A percentile compares a stretch with the other conserved stretches of the same genome.
Conservation (phyloP, 2,113 vertebrate genomes). For the Syrrhaptes paradoxus region DNA sequence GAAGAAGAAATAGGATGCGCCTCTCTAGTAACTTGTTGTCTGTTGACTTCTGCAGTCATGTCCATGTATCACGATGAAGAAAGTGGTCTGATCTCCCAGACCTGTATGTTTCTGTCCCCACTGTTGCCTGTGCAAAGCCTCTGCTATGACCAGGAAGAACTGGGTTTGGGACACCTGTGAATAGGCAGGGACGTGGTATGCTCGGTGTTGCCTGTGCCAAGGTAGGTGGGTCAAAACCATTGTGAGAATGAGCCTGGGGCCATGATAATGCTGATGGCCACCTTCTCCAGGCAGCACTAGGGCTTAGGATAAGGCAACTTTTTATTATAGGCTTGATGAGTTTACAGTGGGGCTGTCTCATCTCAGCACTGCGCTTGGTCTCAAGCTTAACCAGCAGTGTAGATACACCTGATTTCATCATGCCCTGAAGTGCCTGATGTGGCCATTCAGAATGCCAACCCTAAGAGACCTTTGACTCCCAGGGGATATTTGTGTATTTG, state of each 20-base stretch:
- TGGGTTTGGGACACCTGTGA: not conserved
- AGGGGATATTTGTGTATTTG: not conserved
- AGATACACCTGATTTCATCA: not conserved
- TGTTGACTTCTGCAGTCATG: not conserved
- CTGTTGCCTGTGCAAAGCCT: not conserved
- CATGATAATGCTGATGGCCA: accelerated
- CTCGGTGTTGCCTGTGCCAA: accelerated
- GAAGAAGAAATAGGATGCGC: not conserved
- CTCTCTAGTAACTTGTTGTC: not conserved
- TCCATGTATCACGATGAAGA: not conserved
- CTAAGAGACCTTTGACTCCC: not conserved
- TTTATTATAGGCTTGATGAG: not conserved
- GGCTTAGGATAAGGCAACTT: not conserved
- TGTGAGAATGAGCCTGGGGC: not conserved
- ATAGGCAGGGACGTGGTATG: not conserved
- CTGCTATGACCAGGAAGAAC: not conserved
- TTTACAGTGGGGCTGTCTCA: not conserved
- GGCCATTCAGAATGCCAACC: not conserved
- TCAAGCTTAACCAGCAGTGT: not conserved
- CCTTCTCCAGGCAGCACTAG: not conserved
- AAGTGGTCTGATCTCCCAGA: not conserved
- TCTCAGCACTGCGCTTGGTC: not conserved
- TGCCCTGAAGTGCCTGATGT: not conserved
- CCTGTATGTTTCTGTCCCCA: accelerated
- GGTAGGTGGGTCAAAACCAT: not conserved